These are phyloP conservation scores for Chelmon rostratus DNA, from an alignment of 2,797 vertebrate genomes.

Conservation along the genomic window DNA sequence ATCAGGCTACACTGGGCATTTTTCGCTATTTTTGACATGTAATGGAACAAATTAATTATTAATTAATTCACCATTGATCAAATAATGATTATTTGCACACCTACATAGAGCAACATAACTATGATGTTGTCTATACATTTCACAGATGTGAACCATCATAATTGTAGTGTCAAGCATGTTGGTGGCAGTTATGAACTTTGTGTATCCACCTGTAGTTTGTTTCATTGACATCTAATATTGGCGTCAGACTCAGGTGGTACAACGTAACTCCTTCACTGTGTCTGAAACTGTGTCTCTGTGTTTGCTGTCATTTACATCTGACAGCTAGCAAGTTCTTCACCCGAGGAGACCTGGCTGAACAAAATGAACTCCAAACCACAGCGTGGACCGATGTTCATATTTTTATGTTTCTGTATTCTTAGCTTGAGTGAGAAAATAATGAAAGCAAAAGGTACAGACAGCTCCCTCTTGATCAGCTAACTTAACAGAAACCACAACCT, in stretches of 20 bases:
- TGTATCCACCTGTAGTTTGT: not conserved
- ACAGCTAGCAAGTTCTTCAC: not conserved
- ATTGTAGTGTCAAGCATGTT: not conserved
- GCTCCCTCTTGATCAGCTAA: not conserved
- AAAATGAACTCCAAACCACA: no score
- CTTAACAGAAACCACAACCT: not conserved
- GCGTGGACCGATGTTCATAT: not conserved
- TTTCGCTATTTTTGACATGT: not conserved
- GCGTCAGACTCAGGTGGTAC: not conserved
- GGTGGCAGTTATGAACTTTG: not conserved
- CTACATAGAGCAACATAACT: not conserved
- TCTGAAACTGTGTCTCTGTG: not conserved
- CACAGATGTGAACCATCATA: not conserved
- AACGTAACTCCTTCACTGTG: not conserved
- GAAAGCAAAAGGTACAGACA: slow-evolving; percentile 7
- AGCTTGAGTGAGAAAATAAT: slow-evolving; percentile 3
- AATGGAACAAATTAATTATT: not conserved
- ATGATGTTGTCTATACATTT: not conserved
- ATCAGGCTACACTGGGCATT: not conserved
- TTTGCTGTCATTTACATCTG: not conserved
- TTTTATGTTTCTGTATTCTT: not conserved
- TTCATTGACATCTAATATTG: slow-evolving; percentile 4
- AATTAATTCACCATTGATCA: not conserved
- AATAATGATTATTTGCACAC: not conserved
- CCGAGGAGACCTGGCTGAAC: not conserved